Base-by-base conservation (phyloP, 2,113 vertebrate species). In the Scalopus aquaticus region DNA sequence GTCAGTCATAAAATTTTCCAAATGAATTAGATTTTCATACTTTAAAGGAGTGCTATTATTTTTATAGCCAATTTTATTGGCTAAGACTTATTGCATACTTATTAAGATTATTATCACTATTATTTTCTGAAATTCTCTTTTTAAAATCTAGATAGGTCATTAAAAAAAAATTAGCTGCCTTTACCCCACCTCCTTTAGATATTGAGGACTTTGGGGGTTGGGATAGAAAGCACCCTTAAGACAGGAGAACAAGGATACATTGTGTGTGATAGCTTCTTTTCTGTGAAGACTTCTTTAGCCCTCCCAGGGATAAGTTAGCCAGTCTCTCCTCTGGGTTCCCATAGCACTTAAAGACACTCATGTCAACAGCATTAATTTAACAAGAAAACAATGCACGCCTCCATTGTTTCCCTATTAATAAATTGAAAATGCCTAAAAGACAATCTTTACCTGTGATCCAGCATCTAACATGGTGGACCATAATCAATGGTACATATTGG, bases 71-170 rank as follows among this genome's bases (percentile, higher is more conserved):
- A 80, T 85, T 74, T 72, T 51, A 49, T 60, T 95, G 20, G 6
- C 6, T 72, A 81, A 62, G 56, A 90, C 74, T 54, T 73, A 17
- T 76, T 95, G 12, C 0, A 6, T 74, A 8, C 56, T 96, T 94
- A 77, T 69, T 73, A 72, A 80, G 58, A 62, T 92, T 77, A 32
- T 90, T 32, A 64, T 73, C 67, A 44, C 64, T 24, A 65, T 70
- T 84, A 13, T 64, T 95, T 82, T 67, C 60, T n/a, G 32, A 85
- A 62, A 60, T 92, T 3, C 8, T 93, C 65, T 90, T 91, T 84
- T 64, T 28, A 76, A 95, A 93, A 64, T 80, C 12, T 42, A 58
- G 9, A 13, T 51, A 2, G 78, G 19, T 91, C 49, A 35, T n/a
- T 2, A 79, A 72, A 74, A 37, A 35, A 58, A 86, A 58, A 74